Base-by-base conservation (phyloP, 2,888 invertebrate genomes). In the Nomada fucata region DNA sequence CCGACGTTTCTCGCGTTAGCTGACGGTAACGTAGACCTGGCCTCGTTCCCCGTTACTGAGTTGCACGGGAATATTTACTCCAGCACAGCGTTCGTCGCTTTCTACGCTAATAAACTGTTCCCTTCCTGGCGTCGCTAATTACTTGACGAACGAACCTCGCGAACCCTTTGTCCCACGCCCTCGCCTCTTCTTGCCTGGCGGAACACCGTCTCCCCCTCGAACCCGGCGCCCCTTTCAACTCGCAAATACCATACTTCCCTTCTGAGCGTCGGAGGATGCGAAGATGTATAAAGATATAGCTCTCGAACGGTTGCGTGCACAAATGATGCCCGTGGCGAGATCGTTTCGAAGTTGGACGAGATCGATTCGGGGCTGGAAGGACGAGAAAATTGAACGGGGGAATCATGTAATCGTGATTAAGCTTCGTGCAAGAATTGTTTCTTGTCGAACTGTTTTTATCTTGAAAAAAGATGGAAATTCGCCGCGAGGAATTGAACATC, bases 91-190 rank as follows among this genome's bases (percentile, higher is more conserved):
- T 89, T 89, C 47, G 83, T 83, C 87, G 85, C 87, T 90, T 91
- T 91, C 87, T 87, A 88, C 88, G 88, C 89, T 91, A 91, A 91
- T 91, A 92, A 91, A 92, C 91, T 87, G 88, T 84, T 86, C 87
- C 87, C 87, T 86, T 76, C 78, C 88, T 88, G 82, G 82, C 86
- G 87, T 90, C 87, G 88, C 91, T 92, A 92, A 91, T 92, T 92
- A 92, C 89, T 90, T 88, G 84, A 82, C 85, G 89, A 90, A 88
- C 86, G 76, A 87, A 77, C 75, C 82, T 69, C 69, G 64, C 79
- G 50, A 64, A 26, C n/a, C 26, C 71, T 26, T 53, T 44, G 15
- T 47, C 42, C 59, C 53, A 57, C 52, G 42, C 64, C 23, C 26
- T 50, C 47, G 47, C 65, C 18, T 65, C n/a, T 55, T 47, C 47